These are phyloP conservation scores for Aphelenchoides fujianensis DNA, from an alignment of 1,140 invertebrate species.

Conservation along the genomic window DNA sequence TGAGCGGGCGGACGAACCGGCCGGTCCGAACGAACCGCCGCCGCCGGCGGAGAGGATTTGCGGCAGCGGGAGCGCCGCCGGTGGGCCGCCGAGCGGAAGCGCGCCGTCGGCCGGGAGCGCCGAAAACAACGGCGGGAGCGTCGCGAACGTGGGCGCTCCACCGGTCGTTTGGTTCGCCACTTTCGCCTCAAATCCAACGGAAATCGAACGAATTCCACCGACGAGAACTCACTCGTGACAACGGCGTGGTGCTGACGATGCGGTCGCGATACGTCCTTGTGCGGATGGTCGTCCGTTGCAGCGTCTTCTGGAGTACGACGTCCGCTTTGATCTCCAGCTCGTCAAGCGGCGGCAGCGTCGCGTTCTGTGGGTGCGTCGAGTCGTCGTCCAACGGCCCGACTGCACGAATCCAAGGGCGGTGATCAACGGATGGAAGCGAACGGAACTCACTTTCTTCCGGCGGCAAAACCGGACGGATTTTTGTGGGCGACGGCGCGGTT, in stretches of 20 bases:
- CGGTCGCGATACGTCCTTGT: not conserved
- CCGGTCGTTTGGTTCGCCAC: not conserved
- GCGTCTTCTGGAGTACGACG: slow-evolving; percentile 1
- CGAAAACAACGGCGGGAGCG: slow-evolving; percentile 13
- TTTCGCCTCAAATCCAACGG: not conserved
- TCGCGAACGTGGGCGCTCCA: not conserved
- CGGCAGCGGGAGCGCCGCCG: not conserved
- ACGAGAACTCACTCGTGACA: not conserved
- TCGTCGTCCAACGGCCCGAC: slow-evolving; percentile 1
- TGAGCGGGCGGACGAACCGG: too few species aligned
- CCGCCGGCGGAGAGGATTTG: not conserved
- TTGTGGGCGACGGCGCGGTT: too few species aligned
- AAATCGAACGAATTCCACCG: not conserved
- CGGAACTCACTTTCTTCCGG: not conserved
- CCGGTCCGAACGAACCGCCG: too few species aligned
- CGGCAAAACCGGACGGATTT: slow-evolving; percentile 15
- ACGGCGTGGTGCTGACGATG: not conserved
- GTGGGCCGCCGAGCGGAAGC: slow-evolving; percentile 3
- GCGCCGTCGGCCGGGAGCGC: not conserved
- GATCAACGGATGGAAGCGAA: too few species aligned
- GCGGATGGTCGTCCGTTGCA: slow-evolving; percentile 12
- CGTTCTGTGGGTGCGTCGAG: not conserved
- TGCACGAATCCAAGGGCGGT: too few species aligned
- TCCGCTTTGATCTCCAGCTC: slow-evolving; percentile 21
- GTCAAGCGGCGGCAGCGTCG: not conserved